A percentile compares a stretch with the other conserved stretches of the same genome.
Conservation (phyloP, 2,888 invertebrate species). For the Drosophila heteroneura region DNA sequence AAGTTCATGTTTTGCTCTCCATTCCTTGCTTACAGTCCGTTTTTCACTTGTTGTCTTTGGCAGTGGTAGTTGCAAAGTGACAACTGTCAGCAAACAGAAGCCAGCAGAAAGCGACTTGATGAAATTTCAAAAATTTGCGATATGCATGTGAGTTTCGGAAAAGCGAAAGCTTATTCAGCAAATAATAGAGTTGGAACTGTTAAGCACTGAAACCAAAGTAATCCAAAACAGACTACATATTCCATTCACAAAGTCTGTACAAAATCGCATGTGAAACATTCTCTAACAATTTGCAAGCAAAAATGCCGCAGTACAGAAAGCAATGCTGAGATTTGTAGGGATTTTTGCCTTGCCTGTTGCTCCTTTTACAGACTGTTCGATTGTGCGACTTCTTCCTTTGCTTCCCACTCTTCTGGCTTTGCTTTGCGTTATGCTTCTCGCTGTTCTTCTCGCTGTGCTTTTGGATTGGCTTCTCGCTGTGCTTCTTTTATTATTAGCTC, state of each 20-base stretch:
- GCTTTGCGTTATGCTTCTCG: background rate
- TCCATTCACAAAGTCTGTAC: background rate
- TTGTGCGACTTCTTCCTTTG: background rate
- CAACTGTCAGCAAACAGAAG: background rate
- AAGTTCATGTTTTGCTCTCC: slow-evolving; percentile 22
- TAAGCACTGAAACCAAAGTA: background rate
- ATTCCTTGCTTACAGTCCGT: slow-evolving; percentile 2
- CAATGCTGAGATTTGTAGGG: background rate
- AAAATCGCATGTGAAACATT: background rate
- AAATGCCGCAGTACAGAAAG: background rate
- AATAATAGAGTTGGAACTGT: slow-evolving; percentile 10
- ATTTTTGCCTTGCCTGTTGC: background rate
- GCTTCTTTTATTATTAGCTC: slow-evolving; percentile 1
- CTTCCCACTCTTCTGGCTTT: background rate
- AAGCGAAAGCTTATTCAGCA: background rate
- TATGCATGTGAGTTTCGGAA: slow-evolving; percentile 10
- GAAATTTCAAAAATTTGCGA: slow-evolving; percentile 32
- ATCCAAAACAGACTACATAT: background rate
- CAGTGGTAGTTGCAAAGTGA: slow-evolving; percentile 19
- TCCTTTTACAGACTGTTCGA: background rate
- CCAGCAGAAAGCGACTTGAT: slow-evolving; percentile 18
- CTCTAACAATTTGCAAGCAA: background rate
- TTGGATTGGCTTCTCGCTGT: slow-evolving; percentile 1
- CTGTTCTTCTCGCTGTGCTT: background rate
- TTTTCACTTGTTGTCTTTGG: background rate